phyloP scores from a whole-genome alignment of 2,797 vertebrate genomes.

The Lagodon rhomboides region DNA sequence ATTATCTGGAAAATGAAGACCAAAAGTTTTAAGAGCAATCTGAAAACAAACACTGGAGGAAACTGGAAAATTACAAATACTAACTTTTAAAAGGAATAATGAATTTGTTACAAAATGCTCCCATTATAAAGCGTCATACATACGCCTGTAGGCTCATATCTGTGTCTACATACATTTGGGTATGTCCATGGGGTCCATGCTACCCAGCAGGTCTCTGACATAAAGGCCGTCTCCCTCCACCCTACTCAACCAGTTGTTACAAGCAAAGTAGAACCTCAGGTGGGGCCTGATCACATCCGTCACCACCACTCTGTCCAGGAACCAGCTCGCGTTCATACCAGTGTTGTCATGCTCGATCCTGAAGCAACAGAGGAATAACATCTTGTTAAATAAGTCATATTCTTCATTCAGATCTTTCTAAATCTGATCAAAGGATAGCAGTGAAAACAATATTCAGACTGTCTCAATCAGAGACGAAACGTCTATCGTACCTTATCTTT shows the following conservation, averaged over 20 bases:
- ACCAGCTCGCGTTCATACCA: conserved; percentile 93
- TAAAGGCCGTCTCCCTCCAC: conserved; percentile 91
- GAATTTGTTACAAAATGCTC: background rate
- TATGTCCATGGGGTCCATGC: conserved; percentile 93
- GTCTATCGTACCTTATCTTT: conserved; percentile 91
- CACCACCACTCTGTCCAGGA: conserved; percentile 91
- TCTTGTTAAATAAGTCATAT: background rate
- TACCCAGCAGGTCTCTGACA: conserved; percentile 91
- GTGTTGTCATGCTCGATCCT: conserved; percentile 98
- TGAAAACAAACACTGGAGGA: background rate
- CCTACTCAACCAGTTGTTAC: conserved; percentile 96
- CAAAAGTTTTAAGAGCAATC: background rate
- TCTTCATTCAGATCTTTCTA: background rate
- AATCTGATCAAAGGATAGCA: background rate
- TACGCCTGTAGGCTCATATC: background rate
- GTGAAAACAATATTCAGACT: background rate
- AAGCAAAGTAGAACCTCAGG: conserved; percentile 95
- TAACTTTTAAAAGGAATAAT: background rate
- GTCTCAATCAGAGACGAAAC: background rate
- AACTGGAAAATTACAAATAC: background rate
- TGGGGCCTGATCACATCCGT: conserved; percentile 96
- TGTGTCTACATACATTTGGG: conserved; percentile 89
- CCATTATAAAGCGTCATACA: background rate
- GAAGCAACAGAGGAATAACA: conserved; percentile 19
- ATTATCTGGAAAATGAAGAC: conserved; percentile 88